Conservation (phyloP, 2,888 invertebrate genomes). For the Pachycephus smyrnensis region DNA sequence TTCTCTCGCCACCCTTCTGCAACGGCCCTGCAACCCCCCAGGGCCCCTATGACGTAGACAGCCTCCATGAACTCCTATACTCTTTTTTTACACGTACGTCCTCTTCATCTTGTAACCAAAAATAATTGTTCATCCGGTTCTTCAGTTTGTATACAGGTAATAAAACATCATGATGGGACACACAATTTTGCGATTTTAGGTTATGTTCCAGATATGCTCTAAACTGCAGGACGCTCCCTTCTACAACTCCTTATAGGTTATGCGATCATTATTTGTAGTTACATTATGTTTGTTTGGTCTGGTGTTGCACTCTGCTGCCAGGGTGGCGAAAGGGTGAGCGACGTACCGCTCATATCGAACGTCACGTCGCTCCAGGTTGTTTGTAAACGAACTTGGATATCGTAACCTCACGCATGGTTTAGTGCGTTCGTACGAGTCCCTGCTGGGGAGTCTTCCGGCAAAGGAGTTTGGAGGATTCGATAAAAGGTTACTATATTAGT, state of each 20-base stretch:
- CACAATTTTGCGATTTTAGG: background rate
- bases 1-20: constrained; percentile 51
- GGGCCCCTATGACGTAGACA: constrained; percentile 35
- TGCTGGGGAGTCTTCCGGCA: background rate
- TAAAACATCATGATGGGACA: background rate
- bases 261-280: background rate
- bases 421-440: background rate
- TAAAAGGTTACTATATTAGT: background rate
- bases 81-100: background rate
- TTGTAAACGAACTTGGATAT: background rate
- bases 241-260: background rate
- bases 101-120: background rate
- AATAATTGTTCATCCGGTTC: background rate
- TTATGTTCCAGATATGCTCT: background rate
- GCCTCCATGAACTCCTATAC: constrained; percentile 5
- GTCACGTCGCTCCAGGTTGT: background rate
- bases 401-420: background rate
- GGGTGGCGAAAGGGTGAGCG: background rate
- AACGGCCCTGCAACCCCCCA: constrained; percentile 31
- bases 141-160: background rate
- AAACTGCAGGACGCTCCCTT: background rate
- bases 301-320: background rate
- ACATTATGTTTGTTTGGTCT: background rate
- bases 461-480: background rate
- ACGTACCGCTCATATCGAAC: background rate